These are phyloP conservation scores for Festucalex cinctus DNA, from an alignment of 2,113 vertebrate species.

Conservation along the genomic window DNA sequence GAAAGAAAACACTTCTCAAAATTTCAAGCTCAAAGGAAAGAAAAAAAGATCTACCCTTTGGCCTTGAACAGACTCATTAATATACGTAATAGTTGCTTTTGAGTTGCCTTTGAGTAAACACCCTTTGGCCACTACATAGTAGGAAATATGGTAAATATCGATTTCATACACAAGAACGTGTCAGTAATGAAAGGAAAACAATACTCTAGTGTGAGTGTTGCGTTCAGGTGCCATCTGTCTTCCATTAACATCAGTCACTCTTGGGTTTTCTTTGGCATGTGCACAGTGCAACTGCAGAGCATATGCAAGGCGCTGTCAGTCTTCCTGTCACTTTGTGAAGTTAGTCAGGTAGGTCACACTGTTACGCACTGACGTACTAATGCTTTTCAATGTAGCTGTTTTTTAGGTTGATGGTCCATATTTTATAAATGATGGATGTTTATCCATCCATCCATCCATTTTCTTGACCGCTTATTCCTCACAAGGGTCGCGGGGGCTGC, in stretches of 20 bases:
- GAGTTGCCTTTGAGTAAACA: too few relatives aligned
- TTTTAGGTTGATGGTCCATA: slow-evolving; percentile 30
- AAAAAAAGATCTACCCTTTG: too few relatives aligned
- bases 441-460: too few relatives aligned
- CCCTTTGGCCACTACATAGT: neutral
- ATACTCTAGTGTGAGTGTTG: neutral
- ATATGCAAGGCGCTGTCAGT: slow-evolving; percentile 43
- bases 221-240: slow-evolving; percentile 22
- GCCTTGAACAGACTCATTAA: too few relatives aligned
- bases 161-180: neutral
- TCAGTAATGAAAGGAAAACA: neutral
- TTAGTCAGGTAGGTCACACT: slow-evolving; percentile 4
- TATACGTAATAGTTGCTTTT: too few relatives aligned
- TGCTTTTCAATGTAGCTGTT: slow-evolving; percentile 48
- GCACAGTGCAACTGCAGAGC: slow-evolving; percentile 30
- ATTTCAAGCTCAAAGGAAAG: too few relatives aligned
- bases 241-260: slow-evolving; percentile 33
- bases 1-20: too few relatives aligned
- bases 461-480: too few relatives aligned
- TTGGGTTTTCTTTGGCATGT: slow-evolving; percentile 38
- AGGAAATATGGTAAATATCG: neutral
- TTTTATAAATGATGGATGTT: slow-evolving; percentile 32
- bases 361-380: slow-evolving; percentile 25
- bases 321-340: slow-evolving; percentile 45
- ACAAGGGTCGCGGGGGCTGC: too few relatives aligned